These are phyloP conservation scores for Sarcophaga bullata DNA, from an alignment of 1,140 invertebrate species.

Conservation along the genomic window DNA sequence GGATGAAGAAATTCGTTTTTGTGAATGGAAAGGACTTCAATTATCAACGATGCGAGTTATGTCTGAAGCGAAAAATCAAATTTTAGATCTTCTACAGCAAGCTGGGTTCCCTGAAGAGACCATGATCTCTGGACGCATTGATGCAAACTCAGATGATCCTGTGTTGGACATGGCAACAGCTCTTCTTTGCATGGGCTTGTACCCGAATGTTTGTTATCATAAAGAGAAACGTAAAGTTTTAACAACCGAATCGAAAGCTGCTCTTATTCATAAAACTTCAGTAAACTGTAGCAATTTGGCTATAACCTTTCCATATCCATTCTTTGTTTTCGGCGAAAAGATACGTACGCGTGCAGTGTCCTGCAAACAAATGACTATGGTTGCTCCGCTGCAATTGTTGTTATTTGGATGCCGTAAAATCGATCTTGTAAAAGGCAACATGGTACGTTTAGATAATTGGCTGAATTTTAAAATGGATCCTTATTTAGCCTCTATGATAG, in stretches of 20 bases:
- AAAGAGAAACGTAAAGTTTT: slow-evolving; percentile 96
- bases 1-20: slow-evolving; percentile 83
- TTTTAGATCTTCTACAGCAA: slow-evolving; percentile 82
- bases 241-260: slow-evolving; percentile 93
- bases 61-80: slow-evolving; percentile 91
- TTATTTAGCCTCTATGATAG: slow-evolving; percentile 79
- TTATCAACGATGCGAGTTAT: slow-evolving; percentile 89
- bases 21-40: slow-evolving; percentile 90
- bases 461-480: slow-evolving; percentile 90
- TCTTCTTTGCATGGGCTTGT: slow-evolving; percentile 88
- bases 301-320: slow-evolving; percentile 89
- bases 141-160: slow-evolving; percentile 80
- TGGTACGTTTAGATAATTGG: slow-evolving; percentile 89
- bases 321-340: slow-evolving; percentile 99
- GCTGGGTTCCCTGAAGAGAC: slow-evolving; percentile 91
- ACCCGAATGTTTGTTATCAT: slow-evolving; percentile 96
- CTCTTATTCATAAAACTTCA: slow-evolving; percentile 95
- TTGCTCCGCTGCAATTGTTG: slow-evolving; percentile 91
- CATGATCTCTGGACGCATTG: slow-evolving; percentile 77
- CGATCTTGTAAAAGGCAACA: slow-evolving; percentile 76
- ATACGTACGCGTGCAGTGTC: slow-evolving; percentile 95
- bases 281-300: slow-evolving; percentile 92
- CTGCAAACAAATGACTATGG: slow-evolving; percentile 98
- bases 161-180: slow-evolving; percentile 87
- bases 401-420: slow-evolving; percentile 92